phyloP scores from a whole-genome alignment of 2,888 invertebrate genomes.

The Tineola bisselliella region DNA sequence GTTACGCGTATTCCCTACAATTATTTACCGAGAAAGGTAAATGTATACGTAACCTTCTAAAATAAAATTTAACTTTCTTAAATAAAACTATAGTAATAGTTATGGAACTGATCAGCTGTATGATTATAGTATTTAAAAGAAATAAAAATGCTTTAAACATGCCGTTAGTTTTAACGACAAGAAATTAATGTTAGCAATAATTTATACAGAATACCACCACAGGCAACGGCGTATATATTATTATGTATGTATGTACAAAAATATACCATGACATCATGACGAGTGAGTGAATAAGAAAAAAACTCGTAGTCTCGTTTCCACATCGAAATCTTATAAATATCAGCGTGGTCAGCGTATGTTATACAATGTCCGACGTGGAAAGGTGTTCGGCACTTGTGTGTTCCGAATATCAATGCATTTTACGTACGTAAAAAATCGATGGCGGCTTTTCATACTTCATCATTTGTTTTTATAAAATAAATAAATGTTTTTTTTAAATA shows the following conservation, averaged over 20 bases:
- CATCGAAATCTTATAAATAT: neutral
- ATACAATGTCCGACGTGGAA: neutral
- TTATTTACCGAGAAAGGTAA: too few relatives aligned
- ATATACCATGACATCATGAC: conserved; percentile 67
- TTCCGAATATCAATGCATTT: neutral
- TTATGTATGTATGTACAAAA: conserved; percentile 45
- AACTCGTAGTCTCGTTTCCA: conserved; percentile 27
- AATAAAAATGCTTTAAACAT: neutral
- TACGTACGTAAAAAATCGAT: too few relatives aligned
- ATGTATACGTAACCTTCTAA: too few relatives aligned
- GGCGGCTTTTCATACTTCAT: too few relatives aligned
- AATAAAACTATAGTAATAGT: too few relatives aligned
- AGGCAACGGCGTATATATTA: conserved; percentile 27
- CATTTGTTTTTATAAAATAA: too few relatives aligned
- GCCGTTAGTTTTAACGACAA: neutral
- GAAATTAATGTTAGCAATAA: neutral
- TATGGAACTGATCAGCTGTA: too few relatives aligned
- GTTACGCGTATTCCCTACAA: neutral
- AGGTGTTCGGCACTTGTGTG: neutral
- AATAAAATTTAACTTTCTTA: too few relatives aligned
- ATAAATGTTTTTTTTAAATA: too few relatives aligned
- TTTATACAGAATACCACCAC: conserved; percentile 25
- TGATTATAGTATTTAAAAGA: neutral
- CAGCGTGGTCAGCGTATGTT: neutral
- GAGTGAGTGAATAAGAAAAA: conserved; percentile 39